Evolutionary conservation across 2,113 vertebrate species (phyloP), one percentile per base, ranked within the genome.

Genomic region (Aix galericulata): DNA sequence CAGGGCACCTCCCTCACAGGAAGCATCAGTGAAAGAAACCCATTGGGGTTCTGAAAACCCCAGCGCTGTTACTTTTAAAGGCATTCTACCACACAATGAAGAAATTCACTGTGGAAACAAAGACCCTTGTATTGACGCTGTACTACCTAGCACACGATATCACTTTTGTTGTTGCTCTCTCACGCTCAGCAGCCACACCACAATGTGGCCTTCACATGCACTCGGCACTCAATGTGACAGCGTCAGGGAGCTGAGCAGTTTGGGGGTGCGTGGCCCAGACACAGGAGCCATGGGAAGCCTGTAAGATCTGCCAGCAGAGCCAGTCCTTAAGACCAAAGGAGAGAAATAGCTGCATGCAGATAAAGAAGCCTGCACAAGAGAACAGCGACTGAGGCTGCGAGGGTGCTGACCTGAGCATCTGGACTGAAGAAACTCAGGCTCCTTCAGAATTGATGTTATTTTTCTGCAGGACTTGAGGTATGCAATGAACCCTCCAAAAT

Each of bases 61-160:
- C 78, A 44, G 13, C 9, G 53, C 56, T 67, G 13, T 2, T 26
- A 22, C 13, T 78, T 46, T 27, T 18, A 52, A 68, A 77, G 76
- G 34, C 1, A 0, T 56, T 59, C 38, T 36, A 22, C 12, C 26
- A 32, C 0, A 9, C 23, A 42, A 48, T 27, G 2, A 83, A 71
- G 8, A 38, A 77, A 59, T 5, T 7, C 44, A 2, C 1, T 18
- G 44, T 34, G 36, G 52, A 40, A 67, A 42, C 26, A 71, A n/a
- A 53, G 25, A 32, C 26, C 34, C 46, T 26, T 27, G 26, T 1
- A 1, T 21, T 17, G n/a, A 59, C 68, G 0, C 20, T 22, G 58
- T 4, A 8, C 22, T 44, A 1, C 21, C 59, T n/a, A 8, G 2
- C 7, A 31, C 36, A 25, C 14, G 31, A 0, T 2, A 42, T 34